Percentiles rank a stretch among this genome's conserved stretches.
These are phyloP conservation scores for Bradypodion ventrale DNA, from an alignment of 2,797 vertebrate genomes.

Conservation along the genomic window DNA sequence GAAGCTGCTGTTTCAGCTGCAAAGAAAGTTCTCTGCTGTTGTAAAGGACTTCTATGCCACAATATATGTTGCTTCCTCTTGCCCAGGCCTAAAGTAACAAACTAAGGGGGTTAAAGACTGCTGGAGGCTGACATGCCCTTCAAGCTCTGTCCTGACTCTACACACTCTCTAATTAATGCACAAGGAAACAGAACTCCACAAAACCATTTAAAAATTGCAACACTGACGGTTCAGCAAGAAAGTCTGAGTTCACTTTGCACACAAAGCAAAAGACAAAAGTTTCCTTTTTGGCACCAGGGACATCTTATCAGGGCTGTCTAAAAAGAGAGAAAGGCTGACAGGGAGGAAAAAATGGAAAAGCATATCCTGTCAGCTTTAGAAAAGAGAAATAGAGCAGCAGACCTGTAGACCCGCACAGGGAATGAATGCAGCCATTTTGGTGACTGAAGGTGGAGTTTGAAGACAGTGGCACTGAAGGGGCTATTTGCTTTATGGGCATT, in stretches of 20 bases:
- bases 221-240: background rate
- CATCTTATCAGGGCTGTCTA: background rate
- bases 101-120: background rate
- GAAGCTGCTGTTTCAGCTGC: background rate
- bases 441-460: background rate
- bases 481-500: no score
- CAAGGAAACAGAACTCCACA: background rate
- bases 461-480: no score
- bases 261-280: fast-evolving
- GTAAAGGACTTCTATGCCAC: background rate
- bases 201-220: background rate
- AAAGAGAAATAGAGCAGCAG: background rate
- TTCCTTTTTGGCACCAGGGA: fast-evolving
- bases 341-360: background rate
- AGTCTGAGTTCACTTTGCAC: background rate
- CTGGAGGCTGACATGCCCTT: background rate
- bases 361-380: fast-evolving
- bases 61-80: background rate
- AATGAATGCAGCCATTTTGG: slow-evolving; percentile 20
- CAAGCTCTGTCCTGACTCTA: background rate
- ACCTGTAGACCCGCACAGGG: background rate
- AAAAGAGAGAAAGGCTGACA: background rate
- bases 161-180: background rate
- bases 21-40: background rate
- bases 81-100: background rate